Base-by-base conservation (phyloP, 2,797 vertebrate species). In the Chaetophractus vellerosus region DNA sequence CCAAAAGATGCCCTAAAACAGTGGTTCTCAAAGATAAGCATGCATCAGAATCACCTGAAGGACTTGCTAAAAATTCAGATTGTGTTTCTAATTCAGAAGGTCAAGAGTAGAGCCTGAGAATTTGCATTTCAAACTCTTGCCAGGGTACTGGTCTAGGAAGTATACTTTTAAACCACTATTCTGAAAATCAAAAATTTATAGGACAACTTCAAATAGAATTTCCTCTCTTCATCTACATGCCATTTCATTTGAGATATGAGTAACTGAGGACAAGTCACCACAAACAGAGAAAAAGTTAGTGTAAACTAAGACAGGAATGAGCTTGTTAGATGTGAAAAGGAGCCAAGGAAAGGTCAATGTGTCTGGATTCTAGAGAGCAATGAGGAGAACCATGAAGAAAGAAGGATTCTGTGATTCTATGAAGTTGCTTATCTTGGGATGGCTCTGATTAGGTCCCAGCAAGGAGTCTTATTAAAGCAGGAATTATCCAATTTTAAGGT, bases 131-230 rank as follows among this genome's bases (percentile, higher is more conserved):
- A 59, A 64, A n/a, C 31, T 15, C 31, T n/a, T 71, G 19, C 7
- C 57, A 4, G 72, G 50, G 12, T 88, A 18, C 41, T 88, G 5
- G 18, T 81, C 57, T 75, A 33, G 52, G 50, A 9, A 81, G 18
- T 16, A 81, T 52, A 89, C 16, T 91, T 96, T 88, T 79, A 81
- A 95, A 66, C 19, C 24, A 81, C 24, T 64, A 3, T 88, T 2
- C 61, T 33, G 72, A 71, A 41, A 92, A 28, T 64, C 24, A 63
- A 61, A 95, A 74, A 24, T 9, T 1, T 87, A 63, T 74, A 28
- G 9, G 52, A 90, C 23, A 93, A 64, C 7, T 23, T 48, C 6
- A 31, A 93, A 68, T 16, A 82, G 59, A 91, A 64, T 76, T 94
- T 80, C 66, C 93, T 69, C 45, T 92, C 7, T 93, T 95, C 61